Evolutionary conservation across 2,113 vertebrate genomes (phyloP).

Genomic region (Urocolius indicus): DNA sequence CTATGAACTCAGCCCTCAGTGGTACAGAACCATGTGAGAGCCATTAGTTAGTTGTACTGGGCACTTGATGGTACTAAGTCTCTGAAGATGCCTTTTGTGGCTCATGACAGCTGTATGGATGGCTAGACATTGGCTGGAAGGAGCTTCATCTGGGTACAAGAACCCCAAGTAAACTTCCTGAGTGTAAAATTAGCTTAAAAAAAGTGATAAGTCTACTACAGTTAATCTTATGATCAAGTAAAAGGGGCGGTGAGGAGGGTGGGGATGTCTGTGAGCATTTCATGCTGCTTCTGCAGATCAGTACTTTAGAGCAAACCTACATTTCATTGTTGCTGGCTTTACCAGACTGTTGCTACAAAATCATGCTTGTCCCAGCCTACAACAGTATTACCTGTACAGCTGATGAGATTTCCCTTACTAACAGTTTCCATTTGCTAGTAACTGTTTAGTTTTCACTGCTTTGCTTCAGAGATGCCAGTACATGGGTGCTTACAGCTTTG

Average conservation of each 20-base stretch:
- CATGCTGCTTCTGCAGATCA: not conserved
- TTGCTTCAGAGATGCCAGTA: not conserved
- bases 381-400: not conserved
- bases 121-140: not conserved
- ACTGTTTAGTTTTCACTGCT: not conserved
- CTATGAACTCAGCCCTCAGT: not conserved
- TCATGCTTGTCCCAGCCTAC: conserved; percentile 22
- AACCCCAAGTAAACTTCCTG: not conserved
- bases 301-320: not conserved
- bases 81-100: not conserved
- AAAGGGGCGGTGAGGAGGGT: not conserved
- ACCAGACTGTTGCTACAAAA: not conserved
- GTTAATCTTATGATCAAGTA: not conserved
- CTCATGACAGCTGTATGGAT: not conserved
- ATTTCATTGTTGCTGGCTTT: not conserved
- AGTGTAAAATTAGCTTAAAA: not conserved
- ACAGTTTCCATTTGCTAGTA: not conserved
- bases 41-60: not conserved
- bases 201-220: not conserved
- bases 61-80: not conserved
- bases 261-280: not conserved
- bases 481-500: not conserved
- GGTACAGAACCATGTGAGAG: fast-evolving
- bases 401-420: conserved; percentile 25
- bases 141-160: not conserved